Percentiles rank a stretch among this genome's conserved stretches.
Conservation (phyloP, 35 echinoderm and acorn worm genomes). For the Holothuria glaberrima region DNA sequence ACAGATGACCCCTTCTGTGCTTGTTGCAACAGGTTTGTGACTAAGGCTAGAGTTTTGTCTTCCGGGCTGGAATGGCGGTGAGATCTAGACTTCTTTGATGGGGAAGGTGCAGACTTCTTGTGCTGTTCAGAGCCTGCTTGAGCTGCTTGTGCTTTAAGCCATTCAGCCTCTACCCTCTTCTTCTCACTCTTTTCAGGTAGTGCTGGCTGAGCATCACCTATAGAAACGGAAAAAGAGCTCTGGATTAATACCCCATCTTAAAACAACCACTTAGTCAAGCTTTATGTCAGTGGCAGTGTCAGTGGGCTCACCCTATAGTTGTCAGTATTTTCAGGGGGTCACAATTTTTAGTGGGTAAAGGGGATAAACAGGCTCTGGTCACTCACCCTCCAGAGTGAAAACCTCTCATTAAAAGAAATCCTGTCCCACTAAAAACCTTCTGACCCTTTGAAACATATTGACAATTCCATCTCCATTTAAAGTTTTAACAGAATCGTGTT, state of each 20-base stretch:
- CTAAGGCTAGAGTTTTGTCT: slow-evolving; percentile 59
- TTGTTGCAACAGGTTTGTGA: slow-evolving; percentile 69
- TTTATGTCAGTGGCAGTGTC: not conserved
- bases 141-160: slow-evolving; percentile 22
- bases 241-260: too few species aligned
- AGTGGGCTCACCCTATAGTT: not conserved
- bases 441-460: too few species aligned
- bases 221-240: too few species aligned
- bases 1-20: slow-evolving; percentile 58
- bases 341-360: not conserved
- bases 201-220: not conserved
- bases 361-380: too few species aligned
- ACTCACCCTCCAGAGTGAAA: too few species aligned
- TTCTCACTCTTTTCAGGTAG: not conserved
- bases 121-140: not conserved
- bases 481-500: too few species aligned
- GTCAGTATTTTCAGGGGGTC: not conserved
- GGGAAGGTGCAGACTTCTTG: not conserved
- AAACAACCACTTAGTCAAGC: not conserved
- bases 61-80: slow-evolving; percentile 37
- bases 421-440: too few species aligned
- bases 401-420: too few species aligned
- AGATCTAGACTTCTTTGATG: slow-evolving; percentile 34
- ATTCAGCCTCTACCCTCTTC: slow-evolving; percentile 31
- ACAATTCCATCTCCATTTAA: too few species aligned